These are phyloP conservation scores for Lethenteron reissneri DNA, from an alignment of 2,113 vertebrate species.

Conservation along the genomic window DNA sequence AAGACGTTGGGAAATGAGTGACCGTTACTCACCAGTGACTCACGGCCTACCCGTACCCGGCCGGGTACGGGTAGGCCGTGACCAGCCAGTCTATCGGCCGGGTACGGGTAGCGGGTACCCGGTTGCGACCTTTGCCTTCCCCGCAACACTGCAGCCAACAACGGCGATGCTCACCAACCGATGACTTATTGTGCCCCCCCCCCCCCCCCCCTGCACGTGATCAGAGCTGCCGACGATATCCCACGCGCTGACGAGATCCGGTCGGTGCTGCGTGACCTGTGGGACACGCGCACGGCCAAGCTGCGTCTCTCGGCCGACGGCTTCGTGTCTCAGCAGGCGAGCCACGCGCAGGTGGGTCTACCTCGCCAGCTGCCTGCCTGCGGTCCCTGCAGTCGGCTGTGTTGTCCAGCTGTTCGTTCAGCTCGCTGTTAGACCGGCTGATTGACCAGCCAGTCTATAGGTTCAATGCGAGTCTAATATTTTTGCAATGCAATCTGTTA, in stretches of 20 bases:
- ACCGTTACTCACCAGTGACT: too few species aligned
- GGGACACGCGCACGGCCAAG: conserved; percentile 83
- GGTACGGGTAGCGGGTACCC: too few species aligned
- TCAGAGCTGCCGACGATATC: conserved; percentile 74
- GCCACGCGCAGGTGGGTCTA: conserved; percentile 49
- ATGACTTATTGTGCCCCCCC: too few species aligned
- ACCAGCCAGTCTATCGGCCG: too few species aligned
- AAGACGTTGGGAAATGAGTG: too few species aligned
- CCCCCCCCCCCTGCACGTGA: neutral
- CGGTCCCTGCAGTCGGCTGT: neutral
- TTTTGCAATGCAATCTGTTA: neutral
- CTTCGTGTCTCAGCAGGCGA: conserved; percentile 70
- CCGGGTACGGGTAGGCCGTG: too few species aligned
- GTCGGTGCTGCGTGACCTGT: conserved; percentile 76
- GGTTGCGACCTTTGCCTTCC: too few species aligned
- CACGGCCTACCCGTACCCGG: too few species aligned
- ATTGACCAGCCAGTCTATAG: neutral
- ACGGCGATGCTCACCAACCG: too few species aligned
- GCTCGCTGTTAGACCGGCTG: neutral
- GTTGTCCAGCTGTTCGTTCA: neutral
- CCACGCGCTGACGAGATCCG: conserved; percentile 79
- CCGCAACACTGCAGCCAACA: too few species aligned
- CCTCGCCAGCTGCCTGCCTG: too few species aligned
- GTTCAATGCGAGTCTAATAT: too few species aligned
- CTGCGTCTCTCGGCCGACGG: conserved; percentile 75